Percentiles rank a stretch among this genome's conserved stretches.
Evolutionary conservation across 2,888 invertebrate species (phyloP).

Genomic region (Noctuana brunneofusca): DNA sequence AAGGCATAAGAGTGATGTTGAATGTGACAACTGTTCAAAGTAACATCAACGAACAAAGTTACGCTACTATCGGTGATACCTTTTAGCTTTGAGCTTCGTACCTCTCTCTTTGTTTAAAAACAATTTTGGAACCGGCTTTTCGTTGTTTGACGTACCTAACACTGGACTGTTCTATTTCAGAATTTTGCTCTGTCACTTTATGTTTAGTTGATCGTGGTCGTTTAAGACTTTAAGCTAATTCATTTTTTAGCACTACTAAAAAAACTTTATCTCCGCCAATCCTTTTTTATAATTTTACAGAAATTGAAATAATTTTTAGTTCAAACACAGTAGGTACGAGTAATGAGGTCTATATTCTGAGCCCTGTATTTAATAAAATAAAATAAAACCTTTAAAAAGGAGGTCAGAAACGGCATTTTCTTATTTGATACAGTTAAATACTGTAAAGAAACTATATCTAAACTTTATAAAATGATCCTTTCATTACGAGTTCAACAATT

Average conservation of each 20-base stretch:
- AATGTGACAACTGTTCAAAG: background rate
- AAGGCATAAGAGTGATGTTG: background rate
- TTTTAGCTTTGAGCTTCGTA: background rate
- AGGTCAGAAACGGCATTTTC: too few species aligned
- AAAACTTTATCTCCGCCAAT: too few species aligned
- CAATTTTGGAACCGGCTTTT: background rate
- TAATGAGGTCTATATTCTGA: too few species aligned
- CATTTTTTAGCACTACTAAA: too few species aligned
- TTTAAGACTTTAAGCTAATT: too few species aligned
- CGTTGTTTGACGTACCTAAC: background rate
- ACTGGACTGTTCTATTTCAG: background rate
- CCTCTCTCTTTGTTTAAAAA: background rate
- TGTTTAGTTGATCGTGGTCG: background rate
- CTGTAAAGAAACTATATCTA: too few species aligned
- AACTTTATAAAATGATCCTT: background rate
- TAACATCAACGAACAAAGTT: background rate
- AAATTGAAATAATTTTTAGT: too few species aligned
- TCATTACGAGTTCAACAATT: background rate
- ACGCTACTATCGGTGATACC: background rate
- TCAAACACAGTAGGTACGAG: too few species aligned
- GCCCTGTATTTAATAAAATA: too few species aligned
- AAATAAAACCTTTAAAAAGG: too few species aligned
- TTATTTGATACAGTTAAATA: too few species aligned
- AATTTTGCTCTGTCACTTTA: background rate
- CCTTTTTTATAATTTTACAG: too few species aligned